A percentile compares a stretch with the other conserved stretches of the same genome.
Conservation (phyloP, 2,888 invertebrate species). For the Chrysolina americana region DNA sequence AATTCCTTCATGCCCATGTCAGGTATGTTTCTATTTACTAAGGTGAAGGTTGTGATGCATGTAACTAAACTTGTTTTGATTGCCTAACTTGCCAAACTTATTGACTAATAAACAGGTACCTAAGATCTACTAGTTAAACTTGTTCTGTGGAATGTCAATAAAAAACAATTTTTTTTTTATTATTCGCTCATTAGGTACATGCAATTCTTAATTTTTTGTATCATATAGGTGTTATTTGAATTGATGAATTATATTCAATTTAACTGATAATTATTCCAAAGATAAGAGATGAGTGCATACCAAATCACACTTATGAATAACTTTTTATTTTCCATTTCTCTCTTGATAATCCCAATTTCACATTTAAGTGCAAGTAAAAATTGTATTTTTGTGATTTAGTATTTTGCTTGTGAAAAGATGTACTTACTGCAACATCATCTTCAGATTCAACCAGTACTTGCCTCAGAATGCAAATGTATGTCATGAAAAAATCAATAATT, state of each 20-base stretch:
- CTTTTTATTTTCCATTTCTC: no score
- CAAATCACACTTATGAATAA: no score
- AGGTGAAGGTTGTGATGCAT: constrained; percentile 11
- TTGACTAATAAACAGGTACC: constrained; percentile 19
- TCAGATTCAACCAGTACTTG: no score
- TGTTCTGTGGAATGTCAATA: constrained; percentile 1
- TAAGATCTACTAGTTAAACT: background rate
- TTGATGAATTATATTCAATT: background rate
- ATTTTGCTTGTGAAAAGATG: no score
- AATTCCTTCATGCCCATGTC: constrained; percentile 57
- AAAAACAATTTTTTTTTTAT: background rate
- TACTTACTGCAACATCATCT: no score
- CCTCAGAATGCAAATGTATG: no score
- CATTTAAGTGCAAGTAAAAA: no score
- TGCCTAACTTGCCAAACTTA: background rate
- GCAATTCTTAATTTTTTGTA: background rate
- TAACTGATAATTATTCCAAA: no score
- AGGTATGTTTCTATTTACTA: constrained; percentile 34
- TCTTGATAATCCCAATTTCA: no score
- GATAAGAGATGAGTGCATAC: no score
- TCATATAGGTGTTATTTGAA: background rate
- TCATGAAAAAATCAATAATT: no score
- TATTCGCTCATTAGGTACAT: background rate
- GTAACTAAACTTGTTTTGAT: constrained; percentile 8
- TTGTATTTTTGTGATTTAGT: no score